Percentiles rank a stretch among this genome's conserved stretches.
These are phyloP conservation scores for Rhynchomys soricoides DNA, from an alignment of 2,113 vertebrate genomes.

Conservation along the genomic window DNA sequence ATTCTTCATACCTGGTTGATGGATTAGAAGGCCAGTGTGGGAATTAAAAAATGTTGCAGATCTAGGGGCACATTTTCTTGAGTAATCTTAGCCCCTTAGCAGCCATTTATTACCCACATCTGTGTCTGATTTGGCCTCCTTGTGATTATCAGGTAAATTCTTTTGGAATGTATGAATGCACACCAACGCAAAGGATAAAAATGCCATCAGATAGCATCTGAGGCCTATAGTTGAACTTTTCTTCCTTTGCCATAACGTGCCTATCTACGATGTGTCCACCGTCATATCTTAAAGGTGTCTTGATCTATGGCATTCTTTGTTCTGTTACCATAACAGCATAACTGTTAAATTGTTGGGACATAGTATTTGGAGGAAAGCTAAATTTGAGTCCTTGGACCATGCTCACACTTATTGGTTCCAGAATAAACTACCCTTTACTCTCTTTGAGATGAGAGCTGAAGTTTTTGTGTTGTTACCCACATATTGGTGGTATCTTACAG, in stretches of 20 bases:
- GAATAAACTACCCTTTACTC: no score
- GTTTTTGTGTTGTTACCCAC: not conserved
- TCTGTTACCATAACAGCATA: not conserved
- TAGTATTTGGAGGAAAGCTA: not conserved
- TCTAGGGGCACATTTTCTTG: not conserved
- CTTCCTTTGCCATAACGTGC: not conserved
- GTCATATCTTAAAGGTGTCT: not conserved
- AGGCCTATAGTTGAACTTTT: not conserved
- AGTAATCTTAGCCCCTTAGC: not conserved
- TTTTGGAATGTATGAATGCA: not conserved
- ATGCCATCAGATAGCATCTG: not conserved
- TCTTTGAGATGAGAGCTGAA: not conserved
- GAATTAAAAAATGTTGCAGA: not conserved
- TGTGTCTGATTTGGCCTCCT: not conserved
- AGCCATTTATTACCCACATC: no score
- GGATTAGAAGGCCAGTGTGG: no score
- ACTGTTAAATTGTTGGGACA: not conserved
- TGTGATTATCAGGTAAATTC: not conserved
- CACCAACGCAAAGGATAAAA: not conserved
- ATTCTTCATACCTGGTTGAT: not conserved
- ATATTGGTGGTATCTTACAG: not conserved
- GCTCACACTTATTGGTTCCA: not conserved
- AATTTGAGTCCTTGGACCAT: not conserved
- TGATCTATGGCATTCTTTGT: not conserved
- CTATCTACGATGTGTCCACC: not conserved